Evolutionary conservation across 2,888 invertebrate species (phyloP), one percentile per base, ranked within the genome.

Genomic region (Trachelus stipa): DNA sequence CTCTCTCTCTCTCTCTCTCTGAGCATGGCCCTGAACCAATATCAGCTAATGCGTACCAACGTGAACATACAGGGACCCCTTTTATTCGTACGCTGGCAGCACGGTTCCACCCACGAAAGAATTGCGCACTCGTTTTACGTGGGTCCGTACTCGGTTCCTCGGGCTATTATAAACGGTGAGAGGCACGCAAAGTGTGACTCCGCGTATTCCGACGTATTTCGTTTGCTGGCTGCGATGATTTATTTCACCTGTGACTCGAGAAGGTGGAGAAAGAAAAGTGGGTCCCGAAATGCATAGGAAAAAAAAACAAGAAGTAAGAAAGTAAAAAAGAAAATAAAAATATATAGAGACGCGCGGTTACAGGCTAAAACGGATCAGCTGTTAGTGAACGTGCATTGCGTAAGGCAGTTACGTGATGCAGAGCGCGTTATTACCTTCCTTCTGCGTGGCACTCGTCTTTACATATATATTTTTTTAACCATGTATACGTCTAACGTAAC

Each of bases 341-440:
- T 35, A 35, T 56, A 9, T 56, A 23, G 35, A 3, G 11, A 35
- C 3, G 35, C 35, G 23, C 23, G 56, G 71, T 4, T 34, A 12
- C 33, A 31, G 33, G 3, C 71, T 71, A 15, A 71, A 74, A 68
- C 37, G 75, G 80, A 84, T 85, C 86, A 85, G 83, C 84, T 85
- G 86, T 82, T 86, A 74, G 81, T 81, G 78, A 82, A 81, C 79
- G 81, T 33, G 2, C 37, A n/a, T 86, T 86, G 79, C 83, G 79
- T 82, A 85, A 85, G 80, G 76, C 77, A 77, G 79, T 85, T 86
- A 83, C 84, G 82, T 83, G 85, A 86, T 35, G 35, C 74, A 74
- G 34, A 37, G 37, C 81, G 76, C 73, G 77, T 78, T 73, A 75
- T 74, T 30, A 37, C 56, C 78, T 82, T 76, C 79, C 79, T 82